Percentiles rank a stretch among this genome's conserved stretches.
phyloP scores from a whole-genome alignment of 2,797 vertebrate genomes.

The Scolopax rusticola region DNA sequence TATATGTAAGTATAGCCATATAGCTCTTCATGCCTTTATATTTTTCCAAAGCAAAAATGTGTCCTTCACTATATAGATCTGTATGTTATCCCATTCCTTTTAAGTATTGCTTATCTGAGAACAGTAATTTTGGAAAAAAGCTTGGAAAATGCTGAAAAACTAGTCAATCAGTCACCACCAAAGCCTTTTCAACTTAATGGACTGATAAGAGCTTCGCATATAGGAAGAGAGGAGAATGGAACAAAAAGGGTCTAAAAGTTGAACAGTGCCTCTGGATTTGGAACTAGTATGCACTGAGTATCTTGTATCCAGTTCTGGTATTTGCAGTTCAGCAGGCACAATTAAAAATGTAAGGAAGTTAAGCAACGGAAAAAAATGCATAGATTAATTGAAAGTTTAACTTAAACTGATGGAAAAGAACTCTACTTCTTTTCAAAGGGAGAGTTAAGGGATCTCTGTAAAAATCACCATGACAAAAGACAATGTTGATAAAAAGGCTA shows the following conservation, averaged over 20 bases:
- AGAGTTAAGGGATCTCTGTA: background rate
- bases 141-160: background rate
- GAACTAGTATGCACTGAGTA: background rate
- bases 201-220: background rate
- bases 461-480: background rate
- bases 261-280: background rate
- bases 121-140: background rate
- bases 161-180: fast-evolving
- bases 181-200: background rate
- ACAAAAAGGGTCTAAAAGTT: background rate
- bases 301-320: background rate
- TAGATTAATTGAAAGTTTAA: background rate
- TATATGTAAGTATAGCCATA: constrained; percentile 88
- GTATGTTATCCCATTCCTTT: background rate
- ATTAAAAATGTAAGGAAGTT: background rate
- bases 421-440: background rate
- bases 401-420: background rate
- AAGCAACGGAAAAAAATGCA: background rate
- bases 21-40: background rate
- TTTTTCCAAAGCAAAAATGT: constrained; percentile 30
- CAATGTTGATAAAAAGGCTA: background rate
- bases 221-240: background rate
- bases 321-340: background rate
- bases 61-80: background rate
- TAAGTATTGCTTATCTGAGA: background rate